Base-by-base conservation (phyloP, 2,888 invertebrate genomes). In the Poecilus cupreus region DNA sequence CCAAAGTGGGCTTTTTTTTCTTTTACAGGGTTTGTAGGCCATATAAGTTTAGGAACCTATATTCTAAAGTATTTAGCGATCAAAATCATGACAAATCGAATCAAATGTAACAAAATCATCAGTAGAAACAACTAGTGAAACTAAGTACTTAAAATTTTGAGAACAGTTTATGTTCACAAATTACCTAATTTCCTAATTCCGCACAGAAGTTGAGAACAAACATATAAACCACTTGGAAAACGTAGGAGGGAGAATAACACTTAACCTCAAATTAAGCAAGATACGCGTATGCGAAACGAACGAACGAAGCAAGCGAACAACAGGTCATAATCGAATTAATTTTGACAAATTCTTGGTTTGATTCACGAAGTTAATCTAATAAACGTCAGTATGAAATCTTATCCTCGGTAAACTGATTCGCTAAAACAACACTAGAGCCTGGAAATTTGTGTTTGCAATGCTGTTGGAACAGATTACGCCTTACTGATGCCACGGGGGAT, bases 281-380 rank as follows among this genome's bases (percentile, higher is more conserved):
- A 43, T 51, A 49, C 49, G 68, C 68, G 22, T 72, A 72, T 72
- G 46, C 49, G 18, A 64, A 78, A 64, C 64, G 13, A 78, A 79
- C 49, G 49, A 79, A 68, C 64, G 20, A 79, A 70, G 43, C 49
- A 24, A 79, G 68, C 37, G 68, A 79, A 68, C 77, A 79, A 79
- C 79, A 70, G 70, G 49, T 51, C 49, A 79, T 79, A 79, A 79
- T 79, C 37, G 70, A 68, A 79, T 79, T 70, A 79, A 79, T 79
- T 70, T 70, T 79, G 79, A 79, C 68, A 79, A 79, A 79, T 79
- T 68, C 79, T 68, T 51, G 70, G 49, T 70, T 49, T 79, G 79
- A 79, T 79, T 68, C 51, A 32, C 37, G 46, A 77, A 78, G 64
- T 78, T 78, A 78, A 78, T 78, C 22, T 64, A 78, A 78, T 78